These are phyloP conservation scores for Falco novaeseelandiae DNA, from an alignment of 2,797 vertebrate genomes.

Conservation along the genomic window DNA sequence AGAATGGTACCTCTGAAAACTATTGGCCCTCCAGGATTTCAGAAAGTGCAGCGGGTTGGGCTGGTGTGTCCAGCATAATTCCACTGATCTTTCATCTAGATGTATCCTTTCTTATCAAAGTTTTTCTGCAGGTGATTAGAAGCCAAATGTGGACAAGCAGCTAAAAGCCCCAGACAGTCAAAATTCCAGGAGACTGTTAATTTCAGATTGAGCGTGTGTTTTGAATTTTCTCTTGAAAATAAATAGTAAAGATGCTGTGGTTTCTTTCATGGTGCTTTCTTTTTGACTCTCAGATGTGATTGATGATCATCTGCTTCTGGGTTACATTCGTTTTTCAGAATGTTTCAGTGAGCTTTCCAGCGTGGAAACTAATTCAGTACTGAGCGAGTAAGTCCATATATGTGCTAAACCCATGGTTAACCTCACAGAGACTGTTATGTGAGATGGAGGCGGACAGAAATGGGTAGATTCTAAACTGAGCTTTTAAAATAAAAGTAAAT, in stretches of 20 bases:
- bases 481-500: conserved; percentile 74
- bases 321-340: conserved; percentile 55
- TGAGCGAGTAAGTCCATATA: conserved; percentile 45
- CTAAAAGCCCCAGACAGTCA: not conserved
- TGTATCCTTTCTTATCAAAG: not conserved
- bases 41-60: not conserved
- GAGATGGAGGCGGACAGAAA: conserved; percentile 58
- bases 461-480: conserved; percentile 62
- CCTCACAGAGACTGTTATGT: conserved; percentile 54
- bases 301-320: conserved; percentile 62
- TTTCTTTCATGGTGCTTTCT: conserved; percentile 42
- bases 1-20: conserved; percentile 18
- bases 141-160: conserved; percentile 1
- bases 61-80: conserved; percentile 15
- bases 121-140: conserved; percentile 7
- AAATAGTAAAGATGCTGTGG: conserved; percentile 13
- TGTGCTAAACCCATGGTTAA: conserved; percentile 66
- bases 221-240: conserved; percentile 35
- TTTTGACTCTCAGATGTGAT: conserved; percentile 65
- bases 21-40: not conserved
- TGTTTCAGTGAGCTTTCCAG: conserved; percentile 64
- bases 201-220: not conserved
- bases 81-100: conserved; percentile 36
- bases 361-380: conserved; percentile 64
- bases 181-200: not conserved